Conservation (phyloP, 2,797 vertebrate species). For the Myotis daubentonii region DNA sequence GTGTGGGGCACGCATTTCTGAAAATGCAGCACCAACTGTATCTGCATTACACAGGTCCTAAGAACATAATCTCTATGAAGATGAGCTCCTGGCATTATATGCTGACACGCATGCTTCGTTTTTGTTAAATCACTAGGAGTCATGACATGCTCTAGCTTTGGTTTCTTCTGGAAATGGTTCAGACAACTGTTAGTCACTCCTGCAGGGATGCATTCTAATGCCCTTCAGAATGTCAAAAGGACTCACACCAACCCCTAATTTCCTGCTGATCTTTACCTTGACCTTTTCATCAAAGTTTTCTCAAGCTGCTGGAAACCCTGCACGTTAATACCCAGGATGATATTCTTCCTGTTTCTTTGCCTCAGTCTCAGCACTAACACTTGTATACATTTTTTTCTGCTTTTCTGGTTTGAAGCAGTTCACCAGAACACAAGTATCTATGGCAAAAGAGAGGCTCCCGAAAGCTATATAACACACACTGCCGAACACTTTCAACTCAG, state of each 20-base stretch:
- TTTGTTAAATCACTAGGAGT: slow-evolving; percentile 15
- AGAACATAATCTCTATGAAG: background rate
- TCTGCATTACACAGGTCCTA: background rate
- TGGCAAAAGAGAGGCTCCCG: slow-evolving; percentile 42
- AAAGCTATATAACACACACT: background rate
- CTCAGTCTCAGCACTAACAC: background rate
- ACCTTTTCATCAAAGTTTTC: slow-evolving; percentile 74
- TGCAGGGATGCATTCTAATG: slow-evolving; percentile 36
- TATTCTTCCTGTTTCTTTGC: background rate
- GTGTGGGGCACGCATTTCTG: background rate
- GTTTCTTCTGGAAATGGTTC: slow-evolving; percentile 58
- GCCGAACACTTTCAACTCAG: slow-evolving; percentile 31
- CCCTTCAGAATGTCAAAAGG: slow-evolving; percentile 74
- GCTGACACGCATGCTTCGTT: background rate
- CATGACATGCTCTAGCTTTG: background rate
- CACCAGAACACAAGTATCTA: slow-evolving; percentile 58
- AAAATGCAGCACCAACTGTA: background rate
- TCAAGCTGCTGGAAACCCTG: slow-evolving; percentile 45
- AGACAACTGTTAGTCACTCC: slow-evolving; percentile 41
- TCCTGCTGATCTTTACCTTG: slow-evolving; percentile 76
- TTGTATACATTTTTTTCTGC: slow-evolving; percentile 17
- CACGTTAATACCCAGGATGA: background rate
- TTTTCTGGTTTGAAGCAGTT: slow-evolving; percentile 49
- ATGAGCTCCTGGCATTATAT: background rate
- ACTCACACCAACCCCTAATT: slow-evolving; percentile 69